Percentiles rank a stretch among this genome's conserved stretches.
These are phyloP conservation scores for Eleutherodactylus coqui DNA, from an alignment of 2,797 vertebrate genomes.

Conservation along the genomic window DNA sequence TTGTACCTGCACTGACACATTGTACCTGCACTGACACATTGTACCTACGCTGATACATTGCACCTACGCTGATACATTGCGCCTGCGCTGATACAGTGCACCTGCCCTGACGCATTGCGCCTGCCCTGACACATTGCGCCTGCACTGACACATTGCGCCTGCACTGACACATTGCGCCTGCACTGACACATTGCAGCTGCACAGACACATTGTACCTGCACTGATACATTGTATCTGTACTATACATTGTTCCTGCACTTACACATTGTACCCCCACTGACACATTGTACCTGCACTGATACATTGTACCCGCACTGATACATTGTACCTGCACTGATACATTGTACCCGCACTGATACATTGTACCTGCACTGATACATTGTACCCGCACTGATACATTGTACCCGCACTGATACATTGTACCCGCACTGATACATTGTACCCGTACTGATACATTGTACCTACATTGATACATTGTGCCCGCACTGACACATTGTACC, in stretches of 20 bases:
- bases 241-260: too few species aligned
- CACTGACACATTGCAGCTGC: not conserved
- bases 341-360: not conserved
- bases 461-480: not conserved
- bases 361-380: not conserved
- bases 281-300: not conserved
- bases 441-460: not conserved
- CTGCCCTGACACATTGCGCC: too few species aligned
- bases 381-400: not conserved
- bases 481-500: not conserved
- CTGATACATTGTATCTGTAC: not conserved
- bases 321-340: not conserved
- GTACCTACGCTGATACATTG: not conserved
- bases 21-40: not conserved
- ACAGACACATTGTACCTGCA: not conserved
- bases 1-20: not conserved
- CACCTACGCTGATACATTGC: not conserved
- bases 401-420: not conserved
- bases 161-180: not conserved
- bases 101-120: not conserved
- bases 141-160: not conserved
- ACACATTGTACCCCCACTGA: not conserved
- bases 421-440: not conserved
- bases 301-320: not conserved
- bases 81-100: too few species aligned